Evolutionary conservation across 2,797 vertebrate species (phyloP).

Genomic region (Gorsachius magnificus): DNA sequence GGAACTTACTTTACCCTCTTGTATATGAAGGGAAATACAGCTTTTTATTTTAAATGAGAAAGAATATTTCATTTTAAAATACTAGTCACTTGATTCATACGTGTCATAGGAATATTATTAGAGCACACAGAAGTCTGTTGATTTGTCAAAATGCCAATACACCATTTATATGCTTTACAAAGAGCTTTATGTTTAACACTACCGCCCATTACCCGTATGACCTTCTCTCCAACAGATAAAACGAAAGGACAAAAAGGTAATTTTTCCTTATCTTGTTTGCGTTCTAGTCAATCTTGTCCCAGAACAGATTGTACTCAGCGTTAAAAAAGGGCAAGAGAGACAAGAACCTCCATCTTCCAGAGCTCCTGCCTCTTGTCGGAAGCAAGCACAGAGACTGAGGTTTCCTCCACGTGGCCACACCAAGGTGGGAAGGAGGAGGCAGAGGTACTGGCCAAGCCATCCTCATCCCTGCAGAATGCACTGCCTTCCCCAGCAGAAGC

Average conservation of each 20-base stretch:
- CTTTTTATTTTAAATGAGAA: neutral
- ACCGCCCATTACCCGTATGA: neutral
- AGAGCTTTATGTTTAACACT: neutral
- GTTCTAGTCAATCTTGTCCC: slow-evolving; percentile 29
- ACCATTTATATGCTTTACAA: neutral
- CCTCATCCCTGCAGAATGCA: neutral
- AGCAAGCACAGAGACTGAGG: neutral
- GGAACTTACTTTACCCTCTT: neutral
- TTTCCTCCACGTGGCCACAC: neutral
- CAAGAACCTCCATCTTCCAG: neutral
- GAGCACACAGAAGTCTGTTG: neutral
- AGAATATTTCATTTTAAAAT: neutral
- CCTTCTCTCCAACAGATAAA: slow-evolving; percentile 5
- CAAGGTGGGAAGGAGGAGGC: too few relatives aligned
- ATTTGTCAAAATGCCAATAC: slow-evolving; percentile 22
- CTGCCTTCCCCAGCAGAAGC: neutral
- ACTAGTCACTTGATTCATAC: neutral
- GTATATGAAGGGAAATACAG: neutral
- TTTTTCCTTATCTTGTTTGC: slow-evolving; percentile 45
- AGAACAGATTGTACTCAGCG: neutral
- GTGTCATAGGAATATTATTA: neutral
- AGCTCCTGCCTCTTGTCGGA: neutral
- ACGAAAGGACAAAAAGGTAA: slow-evolving; percentile 47
- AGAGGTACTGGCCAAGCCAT: neutral
- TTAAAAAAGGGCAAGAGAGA: neutral